Evolutionary conservation across 2,113 vertebrate genomes (phyloP), one percentile per base, ranked within the genome.

Genomic region (Apeltes quadracus): DNA sequence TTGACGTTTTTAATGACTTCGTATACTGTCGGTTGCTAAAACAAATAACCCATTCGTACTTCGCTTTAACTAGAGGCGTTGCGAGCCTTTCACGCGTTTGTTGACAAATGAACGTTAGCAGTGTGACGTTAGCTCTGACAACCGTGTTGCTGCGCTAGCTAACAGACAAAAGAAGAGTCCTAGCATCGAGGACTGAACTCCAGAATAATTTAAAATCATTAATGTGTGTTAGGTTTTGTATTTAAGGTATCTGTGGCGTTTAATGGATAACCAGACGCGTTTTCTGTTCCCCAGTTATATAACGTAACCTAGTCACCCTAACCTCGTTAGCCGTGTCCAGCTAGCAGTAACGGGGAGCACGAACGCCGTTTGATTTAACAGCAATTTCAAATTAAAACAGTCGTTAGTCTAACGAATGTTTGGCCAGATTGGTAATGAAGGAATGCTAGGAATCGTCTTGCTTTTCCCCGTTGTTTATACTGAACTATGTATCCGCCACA

Each of bases 141-240:
- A 22, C 50, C 50, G 57, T 27, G 14, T 14, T 16, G 38, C 38
- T 46, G 4, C 16, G 74, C 63, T 54, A 69, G 63, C 69, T 58
- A 54, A n/a, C 71, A 74, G 66, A 87, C 85, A 89, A 89, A 82
- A 86, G 81, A 62, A 53, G 53, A 16, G 8, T 20, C 2, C 25
- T 20, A 8, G 14, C n/a, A 53, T 32, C 7, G 7, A 27, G 27
- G 2, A 3, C 39, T 18, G 5, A 18, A 4, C 10, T 20, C 0
- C 2, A 5, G 2, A 36, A 29, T 0, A 23, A 8, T n/a, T 1
- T 55, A 1, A 23, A 32, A 4, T 3, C 0, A 55, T 9, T 0
- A 11, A 0, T 25, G 7, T 22, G 1, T 32, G 9, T 54, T 46
- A 20, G 8, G 1, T 0, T 27, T 0, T 9, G 15, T 22, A 0